Evolutionary conservation across 2,113 vertebrate species (phyloP).

Genomic region (Platysternon megacephalum): DNA sequence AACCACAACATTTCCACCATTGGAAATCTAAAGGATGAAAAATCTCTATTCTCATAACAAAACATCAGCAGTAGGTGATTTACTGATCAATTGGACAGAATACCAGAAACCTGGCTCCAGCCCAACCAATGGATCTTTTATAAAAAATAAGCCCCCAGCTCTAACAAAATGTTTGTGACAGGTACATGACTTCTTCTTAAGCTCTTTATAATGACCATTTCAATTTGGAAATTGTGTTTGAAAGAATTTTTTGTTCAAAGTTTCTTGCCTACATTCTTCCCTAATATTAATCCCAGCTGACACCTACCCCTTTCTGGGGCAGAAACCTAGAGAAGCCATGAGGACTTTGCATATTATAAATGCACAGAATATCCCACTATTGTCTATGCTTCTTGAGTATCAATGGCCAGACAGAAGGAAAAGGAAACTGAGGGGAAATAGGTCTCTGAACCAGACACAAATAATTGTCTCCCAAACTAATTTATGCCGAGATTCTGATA

Average conservation of each 20-base stretch:
- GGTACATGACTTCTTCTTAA: neutral
- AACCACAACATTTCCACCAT: neutral
- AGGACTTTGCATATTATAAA: neutral
- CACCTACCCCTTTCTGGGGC: neutral
- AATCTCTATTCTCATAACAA: neutral
- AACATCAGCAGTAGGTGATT: neutral
- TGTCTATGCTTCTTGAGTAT: too few species aligned
- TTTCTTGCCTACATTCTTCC: neutral
- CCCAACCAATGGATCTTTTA: too few species aligned
- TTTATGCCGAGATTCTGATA: neutral
- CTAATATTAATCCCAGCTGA: neutral
- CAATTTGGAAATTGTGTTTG: accelerated
- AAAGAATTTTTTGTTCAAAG: neutral
- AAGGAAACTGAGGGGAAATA: neutral
- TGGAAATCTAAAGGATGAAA: accelerated
- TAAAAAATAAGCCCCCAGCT: neutral
- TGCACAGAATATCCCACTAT: too few species aligned
- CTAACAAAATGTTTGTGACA: neutral
- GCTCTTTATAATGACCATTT: neutral
- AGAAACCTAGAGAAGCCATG: neutral
- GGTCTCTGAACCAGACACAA: neutral
- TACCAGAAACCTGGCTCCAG: accelerated
- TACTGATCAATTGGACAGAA: neutral
- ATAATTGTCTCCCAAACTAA: neutral
- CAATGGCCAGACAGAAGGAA: neutral